These are phyloP conservation scores for Gopherus evgoodei DNA, from an alignment of 2,113 vertebrate species.

Conservation along the genomic window DNA sequence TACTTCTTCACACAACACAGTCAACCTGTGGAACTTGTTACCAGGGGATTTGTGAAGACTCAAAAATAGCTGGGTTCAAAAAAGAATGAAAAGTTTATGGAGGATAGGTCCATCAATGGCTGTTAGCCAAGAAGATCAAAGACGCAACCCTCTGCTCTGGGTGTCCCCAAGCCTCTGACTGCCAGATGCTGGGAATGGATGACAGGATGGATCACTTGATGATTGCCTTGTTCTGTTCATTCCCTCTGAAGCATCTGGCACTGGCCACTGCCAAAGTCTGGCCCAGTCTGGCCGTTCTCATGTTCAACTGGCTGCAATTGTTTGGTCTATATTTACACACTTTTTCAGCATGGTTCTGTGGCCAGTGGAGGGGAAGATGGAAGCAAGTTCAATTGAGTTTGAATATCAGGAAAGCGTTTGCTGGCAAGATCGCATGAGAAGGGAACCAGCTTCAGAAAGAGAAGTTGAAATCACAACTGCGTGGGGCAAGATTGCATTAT, in stretches of 20 bases:
- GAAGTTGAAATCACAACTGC: not conserved
- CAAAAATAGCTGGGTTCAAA: not conserved
- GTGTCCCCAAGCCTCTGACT: not conserved
- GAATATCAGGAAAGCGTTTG: not conserved
- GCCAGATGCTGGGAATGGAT: not conserved
- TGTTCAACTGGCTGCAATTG: not conserved
- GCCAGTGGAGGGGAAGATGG: not conserved
- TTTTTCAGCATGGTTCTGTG: not conserved
- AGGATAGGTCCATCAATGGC: not conserved
- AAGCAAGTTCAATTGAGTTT: not conserved
- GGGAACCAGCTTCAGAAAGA: not conserved
- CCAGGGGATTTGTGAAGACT: not conserved
- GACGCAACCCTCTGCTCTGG: not conserved
- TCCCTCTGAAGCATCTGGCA: not conserved
- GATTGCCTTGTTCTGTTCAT: not conserved
- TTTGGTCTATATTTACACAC: not conserved
- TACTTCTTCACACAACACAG: not conserved
- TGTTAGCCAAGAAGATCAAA: not conserved
- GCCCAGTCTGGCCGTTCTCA: not conserved
- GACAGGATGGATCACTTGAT: not conserved
- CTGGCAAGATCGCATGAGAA: not conserved
- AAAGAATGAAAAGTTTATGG: not conserved
- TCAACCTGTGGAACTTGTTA: not conserved
- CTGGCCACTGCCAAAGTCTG: not conserved
- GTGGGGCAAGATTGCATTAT: rapidly evolving